These are phyloP conservation scores for Protodeltote pygarga DNA, from an alignment of 2,888 invertebrate genomes.

Conservation along the genomic window DNA sequence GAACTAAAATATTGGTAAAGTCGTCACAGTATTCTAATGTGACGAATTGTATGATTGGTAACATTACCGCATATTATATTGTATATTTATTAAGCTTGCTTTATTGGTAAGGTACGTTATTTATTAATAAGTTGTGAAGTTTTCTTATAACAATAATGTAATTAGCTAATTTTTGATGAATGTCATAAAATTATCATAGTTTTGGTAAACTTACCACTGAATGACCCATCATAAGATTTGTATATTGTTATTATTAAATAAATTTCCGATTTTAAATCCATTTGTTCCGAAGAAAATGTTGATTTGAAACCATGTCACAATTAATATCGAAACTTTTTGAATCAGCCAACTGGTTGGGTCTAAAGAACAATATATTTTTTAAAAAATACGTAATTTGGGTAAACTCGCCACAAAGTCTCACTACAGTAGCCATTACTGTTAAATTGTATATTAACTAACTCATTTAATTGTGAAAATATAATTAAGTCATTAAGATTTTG, in stretches of 20 bases:
- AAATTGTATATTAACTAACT: constrained; percentile 46
- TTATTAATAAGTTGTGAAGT: constrained; percentile 41
- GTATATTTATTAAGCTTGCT: constrained; percentile 23
- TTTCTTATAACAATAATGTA: constrained; percentile 14
- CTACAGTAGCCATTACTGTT: constrained; percentile 40
- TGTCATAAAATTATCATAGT: constrained; percentile 12
- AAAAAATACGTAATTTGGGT: neutral
- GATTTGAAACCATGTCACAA: too few relatives aligned
- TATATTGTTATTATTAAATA: too few relatives aligned
- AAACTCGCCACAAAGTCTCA: constrained; percentile 19
- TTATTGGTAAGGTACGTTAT: constrained; percentile 42
- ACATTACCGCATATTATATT: constrained; percentile 4
- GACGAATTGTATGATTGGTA: neutral
- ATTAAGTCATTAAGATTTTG: constrained; percentile 38
- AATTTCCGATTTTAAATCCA: too few relatives aligned
- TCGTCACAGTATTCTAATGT: too few relatives aligned
- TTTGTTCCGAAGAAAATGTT: too few relatives aligned
- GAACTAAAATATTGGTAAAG: neutral
- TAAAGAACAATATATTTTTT: too few relatives aligned
- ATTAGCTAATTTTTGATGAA: constrained; percentile 3
- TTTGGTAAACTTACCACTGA: constrained; percentile 14
- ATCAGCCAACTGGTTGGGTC: neutral
- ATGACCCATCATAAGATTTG: too few relatives aligned
- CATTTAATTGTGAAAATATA: constrained; percentile 46
- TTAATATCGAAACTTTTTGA: too few relatives aligned